Conservation (phyloP, 2,888 invertebrate species). For the Gisinianus flammeolus region DNA sequence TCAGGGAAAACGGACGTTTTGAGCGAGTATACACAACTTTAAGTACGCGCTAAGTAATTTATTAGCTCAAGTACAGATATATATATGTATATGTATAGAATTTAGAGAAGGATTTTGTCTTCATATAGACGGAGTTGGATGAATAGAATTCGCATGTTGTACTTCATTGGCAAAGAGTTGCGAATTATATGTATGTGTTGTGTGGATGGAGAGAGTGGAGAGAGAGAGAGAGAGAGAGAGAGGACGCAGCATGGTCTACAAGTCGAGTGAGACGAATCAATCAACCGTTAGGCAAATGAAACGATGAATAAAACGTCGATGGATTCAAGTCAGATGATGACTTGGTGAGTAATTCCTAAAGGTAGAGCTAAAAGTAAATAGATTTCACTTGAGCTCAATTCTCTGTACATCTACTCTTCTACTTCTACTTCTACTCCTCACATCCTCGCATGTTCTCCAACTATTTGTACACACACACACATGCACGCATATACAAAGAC, state of each 20-base stretch:
- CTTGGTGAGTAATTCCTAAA: too few species aligned
- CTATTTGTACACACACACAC: too few species aligned
- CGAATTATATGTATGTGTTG: background rate
- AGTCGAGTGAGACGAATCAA: conserved; percentile 32
- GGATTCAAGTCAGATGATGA: conserved; percentile 1
- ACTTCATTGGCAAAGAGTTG: background rate
- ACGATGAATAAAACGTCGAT: conserved; percentile 2
- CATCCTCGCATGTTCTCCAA: too few species aligned
- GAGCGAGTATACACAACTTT: background rate
- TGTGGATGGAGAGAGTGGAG: background rate
- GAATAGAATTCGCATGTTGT: background rate
- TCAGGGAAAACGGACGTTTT: background rate
- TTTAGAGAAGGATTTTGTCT: background rate
- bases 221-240: background rate
- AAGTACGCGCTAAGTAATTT: background rate
- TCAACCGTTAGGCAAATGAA: conserved; percentile 28
- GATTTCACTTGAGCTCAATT: background rate
- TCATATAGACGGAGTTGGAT: background rate
- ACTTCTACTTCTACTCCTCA: too few species aligned
- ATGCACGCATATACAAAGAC: too few species aligned
- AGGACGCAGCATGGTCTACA: conserved; percentile 1
- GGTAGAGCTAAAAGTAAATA: background rate
- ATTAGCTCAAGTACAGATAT: background rate
- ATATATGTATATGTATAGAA: background rate
- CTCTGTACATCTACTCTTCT: too few species aligned